phyloP scores from a whole-genome alignment of 1,140 invertebrate species.

The Trialeurodes vaporariorum region DNA sequence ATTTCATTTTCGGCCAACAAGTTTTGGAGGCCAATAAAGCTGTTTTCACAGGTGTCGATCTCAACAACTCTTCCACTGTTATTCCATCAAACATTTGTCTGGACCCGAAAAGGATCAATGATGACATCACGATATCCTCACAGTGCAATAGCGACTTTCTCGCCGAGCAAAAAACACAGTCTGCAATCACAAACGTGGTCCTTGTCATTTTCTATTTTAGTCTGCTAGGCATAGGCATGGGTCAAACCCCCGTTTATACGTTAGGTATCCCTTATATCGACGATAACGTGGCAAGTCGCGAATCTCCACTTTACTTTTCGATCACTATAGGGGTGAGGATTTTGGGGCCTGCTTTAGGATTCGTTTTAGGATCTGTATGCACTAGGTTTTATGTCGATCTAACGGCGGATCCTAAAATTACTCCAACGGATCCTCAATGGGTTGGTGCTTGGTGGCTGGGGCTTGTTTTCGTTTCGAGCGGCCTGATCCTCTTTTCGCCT shows the following conservation, averaged over 20 bases:
- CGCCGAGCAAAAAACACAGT: conserved; percentile 48
- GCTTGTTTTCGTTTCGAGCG: conserved; percentile 62
- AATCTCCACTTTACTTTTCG: conserved; percentile 87
- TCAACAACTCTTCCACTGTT: too few relatives aligned
- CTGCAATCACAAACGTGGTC: conserved; percentile 63
- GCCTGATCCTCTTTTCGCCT: conserved; percentile 63
- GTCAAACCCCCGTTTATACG: conserved; percentile 83
- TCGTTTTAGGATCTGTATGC: conserved; percentile 80
- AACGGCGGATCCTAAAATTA: conserved; percentile 55
- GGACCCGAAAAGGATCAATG: conserved; percentile 19
- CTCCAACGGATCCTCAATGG: conserved; percentile 76
- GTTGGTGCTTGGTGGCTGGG: conserved; percentile 87
- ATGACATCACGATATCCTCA: conserved; percentile 19
- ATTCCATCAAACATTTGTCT: too few relatives aligned
- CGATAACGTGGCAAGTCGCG: conserved; percentile 81
- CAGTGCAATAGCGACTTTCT: conserved; percentile 45
- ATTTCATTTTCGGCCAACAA: conserved; percentile 64
- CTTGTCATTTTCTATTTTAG: conserved; percentile 77
- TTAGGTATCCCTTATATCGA: conserved; percentile 90
- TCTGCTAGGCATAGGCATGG: conserved; percentile 78
- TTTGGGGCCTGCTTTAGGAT: conserved; percentile 78
- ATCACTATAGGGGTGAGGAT: conserved; percentile 87
- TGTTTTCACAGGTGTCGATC: too few relatives aligned
- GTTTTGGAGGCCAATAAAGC: conserved; percentile 36
- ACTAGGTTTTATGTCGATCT: conserved; percentile 78